Base-by-base conservation (phyloP, 2,113 vertebrate species). In the Neomonachus schauinslandi region DNA sequence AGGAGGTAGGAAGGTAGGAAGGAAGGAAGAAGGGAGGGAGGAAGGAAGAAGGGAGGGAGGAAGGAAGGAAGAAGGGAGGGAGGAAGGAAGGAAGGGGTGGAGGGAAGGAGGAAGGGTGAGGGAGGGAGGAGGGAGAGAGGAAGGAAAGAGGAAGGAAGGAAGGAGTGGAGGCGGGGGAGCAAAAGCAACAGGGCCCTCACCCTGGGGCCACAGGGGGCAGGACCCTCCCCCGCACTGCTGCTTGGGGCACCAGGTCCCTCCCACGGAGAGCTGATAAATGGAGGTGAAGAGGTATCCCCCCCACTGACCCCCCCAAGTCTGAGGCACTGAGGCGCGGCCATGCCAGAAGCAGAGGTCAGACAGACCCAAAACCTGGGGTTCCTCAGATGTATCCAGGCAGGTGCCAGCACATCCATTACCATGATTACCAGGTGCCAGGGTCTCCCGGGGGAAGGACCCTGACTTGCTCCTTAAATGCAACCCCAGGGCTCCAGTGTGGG, bases 381-480 rank as follows among this genome's bases (percentile, higher is more conserved):
- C 65, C 46, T 19, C 19, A 33, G 21, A 28, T 1, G 26, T 0
- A 5, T 51, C 1, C 28, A 10, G 59, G 39, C 46, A 7, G 57
- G 55, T 3, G 65, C 85, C 95, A 42, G 55, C 26, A 12, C 9
- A 36, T 0, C 5, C 9, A 5, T 22, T 13, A 3, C 46, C 1
- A 46, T 0, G 2, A 18, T 18, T 0, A 6, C 33, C 19, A 0
- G 0, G 10, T 1, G 14, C 1, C 5, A 2, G 0, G 15, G 28
- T 19, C 31, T 36, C 42, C 16, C 3, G 1, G 53, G 22, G 46
- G 7, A 0, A 53, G 61, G 36, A 2, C 55, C 63, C 42, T 5
- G 26, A 7, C 7, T 24, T 5, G 36, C 18, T 21, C 31, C 31
- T 12, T 19, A 0, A 0, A 6, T 4, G 36, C 18, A 26, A 19